These are phyloP conservation scores for Peromyscus maniculatus DNA, from an alignment of 2,113 vertebrate genomes.

Conservation along the genomic window DNA sequence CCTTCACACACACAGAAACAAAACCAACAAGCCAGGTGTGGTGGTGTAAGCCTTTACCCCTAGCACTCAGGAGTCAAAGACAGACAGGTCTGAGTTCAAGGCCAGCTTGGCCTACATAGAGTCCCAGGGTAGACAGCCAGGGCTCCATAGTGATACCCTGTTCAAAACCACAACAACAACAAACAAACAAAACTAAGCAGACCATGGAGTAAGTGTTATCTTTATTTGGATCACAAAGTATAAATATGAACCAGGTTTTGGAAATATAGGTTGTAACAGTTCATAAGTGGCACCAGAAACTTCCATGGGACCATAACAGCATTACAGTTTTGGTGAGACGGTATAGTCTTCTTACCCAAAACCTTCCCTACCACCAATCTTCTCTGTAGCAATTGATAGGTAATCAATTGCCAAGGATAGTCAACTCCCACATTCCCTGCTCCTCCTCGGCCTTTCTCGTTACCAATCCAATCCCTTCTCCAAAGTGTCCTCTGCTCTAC, in stretches of 20 bases:
- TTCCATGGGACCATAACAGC: slow-evolving; percentile 73
- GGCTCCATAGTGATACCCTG: neutral
- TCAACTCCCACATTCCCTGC: slow-evolving; percentile 24
- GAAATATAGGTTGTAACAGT: slow-evolving; percentile 71
- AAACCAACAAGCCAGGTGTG: neutral
- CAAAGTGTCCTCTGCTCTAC: slow-evolving; percentile 56
- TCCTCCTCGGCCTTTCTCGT: slow-evolving; percentile 45
- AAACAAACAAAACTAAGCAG: slow-evolving; percentile 39
- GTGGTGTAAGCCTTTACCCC: neutral
- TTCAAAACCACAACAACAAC: neutral
- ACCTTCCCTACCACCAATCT: slow-evolving; percentile 53
- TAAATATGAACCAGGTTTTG: slow-evolving; percentile 76
- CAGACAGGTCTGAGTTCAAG: neutral
- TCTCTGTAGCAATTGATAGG: slow-evolving; percentile 9
- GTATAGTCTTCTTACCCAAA: slow-evolving; percentile 28
- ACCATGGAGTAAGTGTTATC: slow-evolving; percentile 63
- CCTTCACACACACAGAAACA: neutral
- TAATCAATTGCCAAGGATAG: slow-evolving; percentile 65
- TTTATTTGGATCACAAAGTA: slow-evolving; percentile 80
- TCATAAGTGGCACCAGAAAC: slow-evolving; percentile 79
- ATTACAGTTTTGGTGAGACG: slow-evolving; percentile 42
- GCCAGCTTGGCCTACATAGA: neutral
- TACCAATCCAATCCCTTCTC: slow-evolving; percentile 44
- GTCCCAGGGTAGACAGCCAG: neutral
- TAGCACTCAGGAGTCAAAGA: neutral